A percentile compares a stretch with the other conserved stretches of the same genome.
phyloP scores from a whole-genome alignment of 2,888 invertebrate genomes.

The Meteorus colon region DNA sequence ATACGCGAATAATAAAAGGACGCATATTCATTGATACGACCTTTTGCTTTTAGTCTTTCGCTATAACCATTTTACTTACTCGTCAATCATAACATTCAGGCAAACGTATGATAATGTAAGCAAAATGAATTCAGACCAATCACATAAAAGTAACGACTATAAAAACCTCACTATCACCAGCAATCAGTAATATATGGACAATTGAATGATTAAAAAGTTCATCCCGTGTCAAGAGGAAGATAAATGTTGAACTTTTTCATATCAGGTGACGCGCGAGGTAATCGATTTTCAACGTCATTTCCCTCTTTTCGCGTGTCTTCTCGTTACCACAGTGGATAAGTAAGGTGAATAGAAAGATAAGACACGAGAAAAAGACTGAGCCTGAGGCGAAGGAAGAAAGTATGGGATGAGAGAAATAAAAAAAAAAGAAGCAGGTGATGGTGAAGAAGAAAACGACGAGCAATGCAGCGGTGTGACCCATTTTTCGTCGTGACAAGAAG shows the following conservation, averaged over 20 bases:
- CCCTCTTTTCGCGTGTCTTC: background rate
- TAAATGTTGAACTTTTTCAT: conserved; percentile 14
- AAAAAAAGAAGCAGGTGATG: background rate
- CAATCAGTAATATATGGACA: background rate
- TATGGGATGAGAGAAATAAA: background rate
- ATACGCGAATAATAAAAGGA: too few species aligned
- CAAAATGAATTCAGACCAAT: background rate
- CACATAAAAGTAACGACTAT: background rate
- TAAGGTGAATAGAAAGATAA: conserved; percentile 25
- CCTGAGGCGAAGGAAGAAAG: background rate
- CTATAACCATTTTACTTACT: too few species aligned
- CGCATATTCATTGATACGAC: too few species aligned
- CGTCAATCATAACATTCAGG: too few species aligned
- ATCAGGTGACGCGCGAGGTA: background rate
- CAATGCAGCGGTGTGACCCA: conserved; percentile 39
- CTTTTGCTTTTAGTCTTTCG: too few species aligned
- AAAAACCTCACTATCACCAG: background rate
- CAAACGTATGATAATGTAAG: background rate
- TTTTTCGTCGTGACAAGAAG: conserved; percentile 38
- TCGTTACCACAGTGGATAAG: conserved; percentile 24
- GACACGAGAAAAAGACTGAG: background rate
- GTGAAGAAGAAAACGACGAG: conserved; percentile 3
- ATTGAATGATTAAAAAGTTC: conserved; percentile 9
- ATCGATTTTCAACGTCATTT: conserved; percentile 24
- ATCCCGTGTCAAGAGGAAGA: background rate